Evolutionary conservation across 2,888 invertebrate species (phyloP), one percentile per base, ranked within the genome.

Genomic region (Tenthredo amoena): DNA sequence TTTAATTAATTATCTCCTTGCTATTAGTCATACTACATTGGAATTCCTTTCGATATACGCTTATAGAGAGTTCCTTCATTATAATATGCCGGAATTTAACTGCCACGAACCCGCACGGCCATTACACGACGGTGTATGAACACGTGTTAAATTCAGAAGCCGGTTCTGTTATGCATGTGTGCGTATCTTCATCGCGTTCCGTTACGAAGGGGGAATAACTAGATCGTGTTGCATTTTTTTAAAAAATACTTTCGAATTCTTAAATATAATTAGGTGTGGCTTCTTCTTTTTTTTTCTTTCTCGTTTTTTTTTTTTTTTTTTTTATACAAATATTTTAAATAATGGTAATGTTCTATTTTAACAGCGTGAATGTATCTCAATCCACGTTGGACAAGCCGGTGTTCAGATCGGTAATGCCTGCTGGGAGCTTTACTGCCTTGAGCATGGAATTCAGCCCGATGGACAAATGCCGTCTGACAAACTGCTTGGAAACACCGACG

Each of bases 381-480:
- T 97, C 92, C 97, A 97, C 94, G 96, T 97, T 93, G 97, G 97
- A 88, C 97, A 97, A 94, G 97, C 97, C 92, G 98, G 98, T 94
- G 97, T 97, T 94, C 98, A 98, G 95, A 97, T 97, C 92, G 97
- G 97, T 92, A 98, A 97, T 93, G 97, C 97, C 94, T 97, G 97
- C 94, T 97, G 97, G 97, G 97, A 97, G 93, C 95, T 97, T 89
- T 97, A 97, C 94, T 97, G 97, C 94, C 94, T 97, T 93, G 97
- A 97, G 94, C 97, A 97, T 94, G 97, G 97, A 90, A 98, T 98
- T 95, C 98, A 98, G 95, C 98, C 98, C 89, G 98, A 98, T 94
- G 98, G 98, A 90, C 97, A 98, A 94, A 98, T 98, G 98, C 98
- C 98, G 90, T 97, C 97, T 85, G 98, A 98, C 94, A 98, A 98